Base-by-base conservation (phyloP, 2,888 invertebrate genomes). In the Pilophorus perplexus region DNA sequence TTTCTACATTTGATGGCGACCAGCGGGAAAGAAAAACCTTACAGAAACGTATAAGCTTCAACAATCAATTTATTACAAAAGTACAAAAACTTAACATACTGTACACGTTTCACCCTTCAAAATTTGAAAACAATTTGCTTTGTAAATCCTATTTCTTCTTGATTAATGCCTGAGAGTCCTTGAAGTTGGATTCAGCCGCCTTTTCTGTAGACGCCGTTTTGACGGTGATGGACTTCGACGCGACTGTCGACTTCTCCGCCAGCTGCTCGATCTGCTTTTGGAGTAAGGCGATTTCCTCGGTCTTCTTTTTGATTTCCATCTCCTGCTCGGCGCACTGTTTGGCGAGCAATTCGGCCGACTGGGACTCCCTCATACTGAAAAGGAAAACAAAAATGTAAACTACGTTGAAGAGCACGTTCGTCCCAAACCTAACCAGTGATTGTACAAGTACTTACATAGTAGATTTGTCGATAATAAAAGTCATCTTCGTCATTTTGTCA, bases 291-390 rank as follows among this genome's bases (percentile, higher is more conserved):
- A 62, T 62, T 10, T 48, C 62, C 1, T 27, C 33, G 4, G 8
- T 33, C 28, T 62, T 62, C 16, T 46, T 5, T 22, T 33, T n/a
- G 8, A 62, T 20, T 62, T 62, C 28, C 23, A 16, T 28, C 23
- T 62, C 62, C 23, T 62, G 25, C n/a, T 62, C 46, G 1, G 27
- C 62, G 48, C 62, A 62, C 28, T 62, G 46, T 28, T 48, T 46
- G 10, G 10, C 22, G 12, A 46, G 33, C 5, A 10, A 18, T 38
- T 59, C 42, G 3, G n/a, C 42, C 22, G 18, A 22, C 3, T 59
- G 28, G 6, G 33, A 33, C 6, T 33, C 33, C 27, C n/a, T 52
- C 16, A 52, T 28, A 52, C 27, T 2, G 18, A 52, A 28, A 12
- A 4, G 3, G 6, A 2, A 14, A 14, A 12, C 18, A 42, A 20